A percentile compares a stretch with the other conserved stretches of the same genome.
Evolutionary conservation across 2,797 vertebrate genomes (phyloP).

Genomic region (Lagodon rhomboides): DNA sequence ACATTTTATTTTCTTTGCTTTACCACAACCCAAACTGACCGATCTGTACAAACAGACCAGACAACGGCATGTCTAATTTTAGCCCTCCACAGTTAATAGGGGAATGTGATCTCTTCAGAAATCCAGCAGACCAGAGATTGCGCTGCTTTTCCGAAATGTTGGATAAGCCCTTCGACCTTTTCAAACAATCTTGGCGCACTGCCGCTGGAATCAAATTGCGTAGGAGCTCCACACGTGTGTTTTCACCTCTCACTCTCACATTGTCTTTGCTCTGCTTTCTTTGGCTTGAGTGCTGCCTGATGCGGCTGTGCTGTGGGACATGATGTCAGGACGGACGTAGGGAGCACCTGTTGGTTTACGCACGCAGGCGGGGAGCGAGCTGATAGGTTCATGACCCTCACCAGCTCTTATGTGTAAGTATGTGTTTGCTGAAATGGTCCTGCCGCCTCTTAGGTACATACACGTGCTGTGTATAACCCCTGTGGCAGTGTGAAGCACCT

Average conservation of each 20-base stretch:
- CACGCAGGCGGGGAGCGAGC: conserved; percentile 56
- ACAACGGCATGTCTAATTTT: no score
- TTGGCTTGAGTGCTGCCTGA: conserved; percentile 66
- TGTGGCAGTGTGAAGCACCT: conserved; percentile 1
- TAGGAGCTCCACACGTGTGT: conserved; percentile 29
- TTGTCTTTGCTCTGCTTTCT: conserved; percentile 74
- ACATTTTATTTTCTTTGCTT: no score
- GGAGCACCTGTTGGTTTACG: conserved; percentile 83
- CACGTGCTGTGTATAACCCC: not conserved
- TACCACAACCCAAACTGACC: no score
- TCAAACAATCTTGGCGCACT: not conserved
- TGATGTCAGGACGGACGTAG: conserved; percentile 78
- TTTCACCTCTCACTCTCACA: conserved; percentile 65
- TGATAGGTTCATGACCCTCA: conserved; percentile 69
- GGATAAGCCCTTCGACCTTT: not conserved
- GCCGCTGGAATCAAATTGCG: conserved; percentile 23
- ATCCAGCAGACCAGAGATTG: not conserved
- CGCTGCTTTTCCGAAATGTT: conserved; percentile 13
- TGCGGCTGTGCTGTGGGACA: conserved; percentile 55
- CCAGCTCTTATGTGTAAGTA: conserved; percentile 43
- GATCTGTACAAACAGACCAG: no score
- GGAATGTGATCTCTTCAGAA: not conserved
- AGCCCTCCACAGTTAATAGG: not conserved
- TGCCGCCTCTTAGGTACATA: conserved; percentile 22
- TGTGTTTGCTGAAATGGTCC: conserved; percentile 18